phyloP scores from a whole-genome alignment of 2,888 invertebrate species.

The Glaucopsyche alexis region DNA sequence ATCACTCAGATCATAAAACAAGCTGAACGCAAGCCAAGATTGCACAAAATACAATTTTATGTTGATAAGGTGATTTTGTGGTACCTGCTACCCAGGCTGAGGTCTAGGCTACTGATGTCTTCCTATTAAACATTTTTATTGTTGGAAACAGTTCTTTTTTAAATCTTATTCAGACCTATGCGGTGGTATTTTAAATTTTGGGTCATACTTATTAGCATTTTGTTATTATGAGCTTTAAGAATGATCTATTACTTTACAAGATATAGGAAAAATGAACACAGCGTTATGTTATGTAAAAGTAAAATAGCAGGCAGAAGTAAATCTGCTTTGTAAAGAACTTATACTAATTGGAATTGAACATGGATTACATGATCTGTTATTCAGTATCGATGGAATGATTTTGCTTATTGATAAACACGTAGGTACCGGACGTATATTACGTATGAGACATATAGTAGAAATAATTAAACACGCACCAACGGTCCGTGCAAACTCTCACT shows the following conservation, averaged over 20 bases:
- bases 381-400: neutral
- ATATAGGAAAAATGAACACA: neutral
- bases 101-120: slow-evolving; percentile 16
- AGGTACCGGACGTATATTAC: slow-evolving; percentile 58
- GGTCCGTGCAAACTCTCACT: slow-evolving; percentile 74
- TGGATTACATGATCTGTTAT: neutral
- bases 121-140: slow-evolving; percentile 10
- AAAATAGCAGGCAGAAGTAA: neutral
- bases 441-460: slow-evolving; percentile 50
- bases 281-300: neutral
- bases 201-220: neutral
- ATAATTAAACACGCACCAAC: slow-evolving; percentile 63
- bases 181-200: neutral
- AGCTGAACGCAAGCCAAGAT: neutral
- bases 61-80: neutral
- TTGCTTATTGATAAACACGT: slow-evolving; percentile 14
- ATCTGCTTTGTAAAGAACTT: neutral
- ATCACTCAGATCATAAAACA: slow-evolving; percentile 5
- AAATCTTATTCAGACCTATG: slow-evolving; percentile 15
- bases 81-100: slow-evolving; percentile 5
- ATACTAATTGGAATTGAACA: neutral
- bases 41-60: slow-evolving; percentile 4
- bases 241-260: neutral
- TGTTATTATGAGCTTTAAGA: neutral
- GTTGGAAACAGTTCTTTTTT: slow-evolving; percentile 12